Conservation (phyloP, 2,888 invertebrate species). For the Lithophane semibrunnea region DNA sequence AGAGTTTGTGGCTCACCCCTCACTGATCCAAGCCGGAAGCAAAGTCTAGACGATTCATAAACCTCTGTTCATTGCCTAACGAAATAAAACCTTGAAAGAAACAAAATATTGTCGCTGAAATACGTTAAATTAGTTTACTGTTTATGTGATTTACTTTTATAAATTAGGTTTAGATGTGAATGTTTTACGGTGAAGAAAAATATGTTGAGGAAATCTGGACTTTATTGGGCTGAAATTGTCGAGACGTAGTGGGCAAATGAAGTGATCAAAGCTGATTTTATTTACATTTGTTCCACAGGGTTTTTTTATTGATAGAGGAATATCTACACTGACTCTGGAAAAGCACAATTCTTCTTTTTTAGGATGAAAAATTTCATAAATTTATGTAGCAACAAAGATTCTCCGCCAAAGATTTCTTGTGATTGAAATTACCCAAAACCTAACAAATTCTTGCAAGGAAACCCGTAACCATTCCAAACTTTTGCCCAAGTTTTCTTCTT, state of each 20-base stretch:
- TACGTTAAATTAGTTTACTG: slow-evolving; percentile 16
- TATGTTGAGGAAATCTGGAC: not conserved
- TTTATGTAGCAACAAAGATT: not conserved
- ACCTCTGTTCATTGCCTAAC: slow-evolving; percentile 28
- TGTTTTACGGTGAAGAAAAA: not conserved
- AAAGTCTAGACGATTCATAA: slow-evolving; percentile 56
- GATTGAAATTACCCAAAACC: not conserved
- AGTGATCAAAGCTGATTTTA: not conserved
- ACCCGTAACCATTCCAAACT: slow-evolving; percentile 10
- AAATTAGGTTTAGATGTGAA: slow-evolving; percentile 9
- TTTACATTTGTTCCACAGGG: not conserved
- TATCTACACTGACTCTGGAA: not conserved
- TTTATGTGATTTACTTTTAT: not conserved
- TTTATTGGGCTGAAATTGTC: slow-evolving; percentile 8
- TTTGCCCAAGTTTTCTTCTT: not conserved
- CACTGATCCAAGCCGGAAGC: slow-evolving; percentile 35
- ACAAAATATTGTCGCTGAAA: slow-evolving; percentile 18
- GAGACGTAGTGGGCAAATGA: not conserved
- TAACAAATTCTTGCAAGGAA: slow-evolving; percentile 24
- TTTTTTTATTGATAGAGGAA: not conserved
- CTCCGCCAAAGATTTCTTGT: not conserved
- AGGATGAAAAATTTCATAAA: not conserved
- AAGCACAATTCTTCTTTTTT: not conserved
- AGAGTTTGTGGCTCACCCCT: slow-evolving; percentile 23
- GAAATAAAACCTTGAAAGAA: slow-evolving; percentile 37